Base-by-base conservation (phyloP, 1,140 invertebrate species). In the Drosophila sp. region DNA sequence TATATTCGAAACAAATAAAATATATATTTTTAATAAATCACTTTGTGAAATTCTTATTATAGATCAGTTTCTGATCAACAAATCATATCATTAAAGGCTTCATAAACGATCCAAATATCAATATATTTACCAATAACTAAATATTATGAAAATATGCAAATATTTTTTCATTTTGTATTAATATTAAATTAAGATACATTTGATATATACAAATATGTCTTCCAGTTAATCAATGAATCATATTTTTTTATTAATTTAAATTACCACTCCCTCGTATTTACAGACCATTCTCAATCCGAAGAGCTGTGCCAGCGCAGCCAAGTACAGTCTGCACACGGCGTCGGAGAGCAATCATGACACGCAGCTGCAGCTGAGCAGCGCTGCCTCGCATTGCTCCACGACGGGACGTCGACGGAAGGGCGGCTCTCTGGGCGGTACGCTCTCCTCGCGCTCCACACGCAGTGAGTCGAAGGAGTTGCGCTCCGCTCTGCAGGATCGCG, bases 401-500 rank as follows among this genome's bases (percentile, higher is more conserved):
- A 90, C 93, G 87, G 91, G 92, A 91, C 73, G 94, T 93, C 65
- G 94, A 93, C 78, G 95, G 93, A 92, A 93, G 29, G 93, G 94
- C 25, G 72, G 86, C 5, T 89, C 91, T 8, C 71, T 92, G 50
- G 80, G 84, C 53, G 86, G 82, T 5, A 87, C 76, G 29, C 71
- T 81, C 57, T 81, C 84, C 40, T 80, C 90, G 56, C 81, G 79
- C 78, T 92, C 93, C 3, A 83, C 91, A 32, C 90, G 91, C 71
- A 93, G 93, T 51, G 89, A 92, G 67, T 92, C 96, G 51, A 96
- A 97, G 75, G 94, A 94, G 58, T 92, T 97, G 27, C 93, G 95
- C 21, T 94, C 95, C 14, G 95, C 95, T 1, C 90, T 97, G 6
- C 94, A 94, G 56, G 96, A 97, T 91, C 97, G 97, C 73, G 96